Evolutionary conservation across 2,113 vertebrate genomes (phyloP), one percentile per base, ranked within the genome.

Genomic region (Cettia cetti): DNA sequence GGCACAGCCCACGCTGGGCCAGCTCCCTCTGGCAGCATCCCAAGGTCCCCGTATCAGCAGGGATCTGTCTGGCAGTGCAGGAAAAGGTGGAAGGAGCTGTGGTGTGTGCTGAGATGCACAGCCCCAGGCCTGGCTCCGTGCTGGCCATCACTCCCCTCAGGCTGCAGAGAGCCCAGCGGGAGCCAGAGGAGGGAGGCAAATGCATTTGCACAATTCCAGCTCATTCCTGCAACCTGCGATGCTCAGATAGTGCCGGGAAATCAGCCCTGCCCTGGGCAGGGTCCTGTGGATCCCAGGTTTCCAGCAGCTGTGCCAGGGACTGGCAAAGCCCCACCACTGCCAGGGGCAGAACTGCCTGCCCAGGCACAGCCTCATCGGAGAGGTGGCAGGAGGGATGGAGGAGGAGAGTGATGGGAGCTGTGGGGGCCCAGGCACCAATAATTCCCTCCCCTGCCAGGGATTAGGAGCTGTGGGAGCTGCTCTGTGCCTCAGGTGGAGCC

Each of bases 391-490:
- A 56, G 44, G 47, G 47, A 22, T 63, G 83, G 54, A 71, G 47
- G 22, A 65, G 53, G 61, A 69, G 49, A n/a, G n/a, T 0, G 2
- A 24, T 21, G 56, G 35, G 69, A 70, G 22, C 45, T 8, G 3
- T 1, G 4, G 50, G 37, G 28, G 23, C 12, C 64, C 5, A 0
- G 35, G 8, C 24, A 16, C 24, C 35, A 0, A 1, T 8, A 21
- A 23, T 60, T 64, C 24, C 37, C 31, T 56, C 0, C 2, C 5
- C 33, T 45, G 22, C 7, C 30, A 9, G 71, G n/a, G 56, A 27
- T 10, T 0, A 53, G 13, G 74, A 61, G 61, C 61, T 35, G 17
- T 6, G 47, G 71, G 87, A 54, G 53, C 47, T 9, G 53, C 75
- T 68, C 56, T 2, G 7, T 18, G 83, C 65, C 63, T 63, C 13